A percentile compares a stretch with the other conserved stretches of the same genome.
These are phyloP conservation scores for Iselma pallidipennis DNA, from an alignment of 2,888 invertebrate genomes.

Conservation along the genomic window DNA sequence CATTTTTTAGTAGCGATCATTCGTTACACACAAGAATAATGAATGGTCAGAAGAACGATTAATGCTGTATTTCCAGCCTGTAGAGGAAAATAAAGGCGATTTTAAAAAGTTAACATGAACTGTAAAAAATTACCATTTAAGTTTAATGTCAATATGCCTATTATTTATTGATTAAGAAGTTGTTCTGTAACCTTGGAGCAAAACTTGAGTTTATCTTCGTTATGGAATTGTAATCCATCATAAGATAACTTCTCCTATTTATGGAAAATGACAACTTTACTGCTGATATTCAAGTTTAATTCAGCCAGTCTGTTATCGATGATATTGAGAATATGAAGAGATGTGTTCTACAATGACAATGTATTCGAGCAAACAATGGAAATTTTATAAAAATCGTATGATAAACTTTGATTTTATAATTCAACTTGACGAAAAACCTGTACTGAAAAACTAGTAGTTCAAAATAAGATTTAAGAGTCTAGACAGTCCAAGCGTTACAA, in stretches of 20 bases:
- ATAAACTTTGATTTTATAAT: background rate
- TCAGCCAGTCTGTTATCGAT: conserved; percentile 7
- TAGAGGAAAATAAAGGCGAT: too few relatives aligned
- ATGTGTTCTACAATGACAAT: background rate
- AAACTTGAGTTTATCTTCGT: conserved; percentile 18
- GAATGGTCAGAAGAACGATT: too few relatives aligned
- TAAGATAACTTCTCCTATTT: conserved; percentile 32
- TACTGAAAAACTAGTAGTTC: background rate
- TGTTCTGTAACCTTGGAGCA: background rate
- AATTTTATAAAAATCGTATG: background rate
- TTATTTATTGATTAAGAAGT: conserved; percentile 7
- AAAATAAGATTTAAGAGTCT: conserved; percentile 19
- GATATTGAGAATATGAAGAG: background rate
- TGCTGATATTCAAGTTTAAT: conserved; percentile 18
- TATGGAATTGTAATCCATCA: conserved; percentile 41
- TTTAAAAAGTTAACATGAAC: background rate
- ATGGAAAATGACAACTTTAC: conserved; percentile 20
- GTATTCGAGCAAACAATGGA: background rate
- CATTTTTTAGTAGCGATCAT: background rate
- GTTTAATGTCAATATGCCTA: conserved; percentile 8
- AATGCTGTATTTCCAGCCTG: too few relatives aligned
- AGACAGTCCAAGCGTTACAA: conserved; percentile 23
- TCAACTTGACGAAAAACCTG: background rate
- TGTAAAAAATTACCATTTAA: background rate
- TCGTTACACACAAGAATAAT: background rate